Percentiles rank a stretch among this genome's conserved stretches.
These are phyloP conservation scores for Paraplagusia blochii DNA, from an alignment of 2,113 vertebrate species.

Conservation along the genomic window DNA sequence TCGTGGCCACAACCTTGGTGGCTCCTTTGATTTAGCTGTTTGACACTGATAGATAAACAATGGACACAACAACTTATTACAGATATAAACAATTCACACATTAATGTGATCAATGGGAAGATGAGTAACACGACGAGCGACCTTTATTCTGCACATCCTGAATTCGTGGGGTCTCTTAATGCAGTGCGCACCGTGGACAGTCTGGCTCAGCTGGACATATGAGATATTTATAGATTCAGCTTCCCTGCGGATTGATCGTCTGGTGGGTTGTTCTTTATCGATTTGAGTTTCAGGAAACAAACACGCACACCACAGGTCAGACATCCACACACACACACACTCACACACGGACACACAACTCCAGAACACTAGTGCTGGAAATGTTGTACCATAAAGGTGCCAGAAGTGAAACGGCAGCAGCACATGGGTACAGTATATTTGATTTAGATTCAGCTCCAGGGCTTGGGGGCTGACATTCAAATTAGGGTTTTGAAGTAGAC, in stretches of 20 bases:
- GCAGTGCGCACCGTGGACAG: slow-evolving; percentile 20
- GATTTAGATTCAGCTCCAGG: slow-evolving; percentile 42
- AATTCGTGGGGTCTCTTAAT: slow-evolving; percentile 40
- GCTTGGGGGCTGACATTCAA: slow-evolving; percentile 54
- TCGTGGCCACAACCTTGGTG: slow-evolving; percentile 7
- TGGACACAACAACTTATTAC: slow-evolving; percentile 28
- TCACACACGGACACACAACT: slow-evolving; percentile 23
- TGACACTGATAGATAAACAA: slow-evolving; percentile 52
- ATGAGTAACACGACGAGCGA: slow-evolving; percentile 40
- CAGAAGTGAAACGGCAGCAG: slow-evolving; percentile 2
- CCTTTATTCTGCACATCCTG: slow-evolving; percentile 22
- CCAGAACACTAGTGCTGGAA: slow-evolving; percentile 31
- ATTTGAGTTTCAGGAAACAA: slow-evolving; percentile 61
- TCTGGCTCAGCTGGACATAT: slow-evolving; percentile 55
- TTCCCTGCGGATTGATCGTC: slow-evolving; percentile 59
- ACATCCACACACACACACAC: slow-evolving; percentile 20
- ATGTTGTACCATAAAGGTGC: slow-evolving; percentile 18
- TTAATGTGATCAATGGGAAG: slow-evolving; percentile 57
- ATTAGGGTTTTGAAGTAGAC: slow-evolving; percentile 40
- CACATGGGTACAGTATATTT: slow-evolving; percentile 26
- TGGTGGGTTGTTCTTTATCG: slow-evolving; percentile 58
- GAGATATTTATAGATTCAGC: slow-evolving; percentile 62
- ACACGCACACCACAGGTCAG: slow-evolving; percentile 49
- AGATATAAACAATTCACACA: slow-evolving; percentile 46
- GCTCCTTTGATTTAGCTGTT: slow-evolving; percentile 16